phyloP scores from a whole-genome alignment of 2,888 invertebrate genomes.

The Pachliopta kotzebuea region DNA sequence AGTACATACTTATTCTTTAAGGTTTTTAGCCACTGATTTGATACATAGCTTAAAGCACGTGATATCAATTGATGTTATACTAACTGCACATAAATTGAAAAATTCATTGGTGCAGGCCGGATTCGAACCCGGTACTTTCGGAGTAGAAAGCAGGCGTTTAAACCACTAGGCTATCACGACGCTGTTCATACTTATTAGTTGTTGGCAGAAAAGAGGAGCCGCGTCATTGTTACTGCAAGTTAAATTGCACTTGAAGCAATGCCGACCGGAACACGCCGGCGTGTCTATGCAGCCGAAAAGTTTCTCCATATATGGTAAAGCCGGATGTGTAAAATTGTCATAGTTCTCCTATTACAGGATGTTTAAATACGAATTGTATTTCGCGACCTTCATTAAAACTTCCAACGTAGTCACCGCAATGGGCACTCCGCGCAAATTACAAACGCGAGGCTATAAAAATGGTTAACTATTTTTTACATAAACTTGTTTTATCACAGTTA shows the following conservation, averaged over 20 bases:
- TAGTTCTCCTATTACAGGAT: constrained; percentile 6
- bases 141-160: too few relatives aligned
- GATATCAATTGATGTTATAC: too few relatives aligned
- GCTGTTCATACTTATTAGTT: too few relatives aligned
- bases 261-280: neutral
- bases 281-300: neutral
- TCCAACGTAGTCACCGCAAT: neutral
- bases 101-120: too few relatives aligned
- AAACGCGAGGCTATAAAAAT: neutral
- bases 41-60: too few relatives aligned
- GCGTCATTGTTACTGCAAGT: neutral
- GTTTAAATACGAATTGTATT: constrained; percentile 11
- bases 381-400: constrained; percentile 19
- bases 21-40: too few relatives aligned
- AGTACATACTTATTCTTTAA: too few relatives aligned
- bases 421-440: neutral
- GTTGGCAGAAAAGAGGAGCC: too few relatives aligned
- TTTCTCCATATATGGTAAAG: neutral
- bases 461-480: neutral
- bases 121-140: too few relatives aligned
- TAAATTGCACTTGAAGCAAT: constrained; percentile 1
- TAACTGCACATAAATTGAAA: too few relatives aligned
- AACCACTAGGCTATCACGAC: too few relatives aligned
- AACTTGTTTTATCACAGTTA: neutral
- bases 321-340: constrained; percentile 6